Evolutionary conservation across 2,797 vertebrate species (phyloP), one percentile per base, ranked within the genome.

Genomic region (Hapalemur alaotrensis): DNA sequence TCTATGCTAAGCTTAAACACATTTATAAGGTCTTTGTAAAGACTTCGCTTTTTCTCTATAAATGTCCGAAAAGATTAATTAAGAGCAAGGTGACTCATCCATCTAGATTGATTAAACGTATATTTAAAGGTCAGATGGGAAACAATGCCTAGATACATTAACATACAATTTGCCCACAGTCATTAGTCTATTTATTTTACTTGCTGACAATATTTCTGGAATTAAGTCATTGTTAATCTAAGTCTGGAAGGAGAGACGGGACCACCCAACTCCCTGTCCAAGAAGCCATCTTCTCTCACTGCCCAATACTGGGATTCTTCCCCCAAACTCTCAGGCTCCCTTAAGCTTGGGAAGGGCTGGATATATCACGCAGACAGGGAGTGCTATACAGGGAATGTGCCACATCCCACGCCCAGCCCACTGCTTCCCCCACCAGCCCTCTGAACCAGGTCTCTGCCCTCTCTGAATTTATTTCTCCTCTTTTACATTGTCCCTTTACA

Each of bases 221-320:
- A 97, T 98, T 98, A 98, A 98, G 96, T 98, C 98, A 98, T 93
- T 95, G 97, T 98, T 98, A 98, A 98, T 98, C 97, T 97, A 93
- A 80, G 95, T 98, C 97, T 97, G 93, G 87, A 93, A 59, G 48
- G 72, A 88, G 72, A 79, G 87, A 95, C 75, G 78, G 69, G 96
- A 96, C 97, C 93, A 97, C 98, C 95, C 95, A 96, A 94, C 43
- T 90, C 67, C 65, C 78, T 57, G 57, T 73, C 83, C 50, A 65
- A 85, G 72, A 88, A 81, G 86, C 57, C 65, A 81, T 96, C 93
- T 73, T 89, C 89, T 89, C 41, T 90, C 54, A 46, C 82, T 54
- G 89, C 52, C 70, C 54, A 70, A 22, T 18, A 35, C 35, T 76
- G 72, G 48, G 17, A 50, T 79, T 57, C 59, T 76, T 35, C 38